phyloP scores from a whole-genome alignment of 2,888 invertebrate species.

The Megastigmus dorsalis region DNA sequence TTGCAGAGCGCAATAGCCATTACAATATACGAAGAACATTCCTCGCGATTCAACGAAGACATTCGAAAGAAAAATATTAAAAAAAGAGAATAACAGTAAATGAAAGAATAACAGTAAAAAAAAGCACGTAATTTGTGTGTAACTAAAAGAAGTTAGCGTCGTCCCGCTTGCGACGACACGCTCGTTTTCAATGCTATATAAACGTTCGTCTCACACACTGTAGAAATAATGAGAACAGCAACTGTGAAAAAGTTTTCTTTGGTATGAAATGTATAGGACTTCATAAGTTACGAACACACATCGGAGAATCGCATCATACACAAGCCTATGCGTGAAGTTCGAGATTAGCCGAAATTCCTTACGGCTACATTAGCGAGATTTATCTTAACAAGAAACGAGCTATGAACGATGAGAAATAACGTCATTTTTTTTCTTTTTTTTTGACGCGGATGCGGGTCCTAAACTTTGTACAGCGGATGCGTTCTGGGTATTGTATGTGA shows the following conservation, averaged over 20 bases:
- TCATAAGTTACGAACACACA: background rate
- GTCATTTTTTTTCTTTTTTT: constrained; percentile 55
- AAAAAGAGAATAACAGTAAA: constrained; percentile 8
- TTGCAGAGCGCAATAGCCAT: constrained; percentile 50
- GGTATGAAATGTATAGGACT: background rate
- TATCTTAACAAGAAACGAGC: constrained; percentile 28
- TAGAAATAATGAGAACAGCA: constrained; percentile 11
- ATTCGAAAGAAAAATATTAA: constrained; percentile 17
- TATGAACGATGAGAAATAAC: background rate
- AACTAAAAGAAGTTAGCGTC: constrained; percentile 17
- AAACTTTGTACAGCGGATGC: constrained; percentile 58
- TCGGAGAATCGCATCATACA: constrained; percentile 11
- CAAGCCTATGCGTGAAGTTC: constrained; percentile 5
- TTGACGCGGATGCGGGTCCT: constrained; percentile 33
- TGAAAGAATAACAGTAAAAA: constrained; percentile 20
- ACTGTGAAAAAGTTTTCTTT: constrained; percentile 21
- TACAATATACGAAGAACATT: constrained; percentile 47
- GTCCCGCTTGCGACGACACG: constrained; percentile 9
- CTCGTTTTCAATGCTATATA: constrained; percentile 21
- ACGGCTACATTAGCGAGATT: constrained; percentile 31
- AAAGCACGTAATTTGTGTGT: constrained; percentile 29
- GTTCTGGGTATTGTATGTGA: constrained; percentile 65
- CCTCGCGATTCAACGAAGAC: constrained; percentile 54
- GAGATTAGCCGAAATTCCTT: constrained; percentile 23
- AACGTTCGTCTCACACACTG: constrained; percentile 24